Base-by-base conservation (phyloP, 2,797 vertebrate genomes). In the Hypotaenidia okinawae region DNA sequence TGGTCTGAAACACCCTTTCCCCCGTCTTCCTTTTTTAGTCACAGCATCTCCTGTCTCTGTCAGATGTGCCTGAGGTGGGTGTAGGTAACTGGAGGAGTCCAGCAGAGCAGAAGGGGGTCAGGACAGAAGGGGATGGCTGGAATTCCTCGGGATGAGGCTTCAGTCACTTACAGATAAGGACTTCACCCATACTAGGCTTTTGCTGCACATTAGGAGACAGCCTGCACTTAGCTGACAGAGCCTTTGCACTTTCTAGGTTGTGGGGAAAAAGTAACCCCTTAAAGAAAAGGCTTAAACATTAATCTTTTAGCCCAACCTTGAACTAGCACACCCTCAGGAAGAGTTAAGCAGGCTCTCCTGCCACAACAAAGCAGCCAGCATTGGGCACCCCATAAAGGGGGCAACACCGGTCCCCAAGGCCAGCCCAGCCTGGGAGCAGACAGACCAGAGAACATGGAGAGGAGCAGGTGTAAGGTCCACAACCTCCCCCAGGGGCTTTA, bases 61-160 rank as follows among this genome's bases (percentile, higher is more conserved):
- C 77, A 72, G 15, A 10, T 0, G 0, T 16, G 25, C 39, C 76
- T 18, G 3, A 2, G 15, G 23, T 3, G 10, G 43, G 30, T 0
- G 8, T 4, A 22, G 12, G 55, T 4, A 66, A 41, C n/a, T 1
- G 2, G 33, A 75, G 33, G 24, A 1, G 0, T 18, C 55, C 1
- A 4, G 58, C 37, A 64, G 25, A 75, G 88, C 35, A 32, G n/a
- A 73, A 18, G 0, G 0, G 1, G 0, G 8, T 16, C 66, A 84
- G 33, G 39, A 52, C 18, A 51, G 41, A 80, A 58, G 2, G 24
- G 51, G 22, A 58, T n/a, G 58, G 74, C 67, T 92, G 77, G 23
- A 90, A 95, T 69, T 90, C 51, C 84, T 47, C 1, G 0, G 74
- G 41, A 68, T 62, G 61, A 91, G 49, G 49, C 61, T 74, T 30